Base-by-base conservation (phyloP, 2,113 vertebrate genomes). In the Sciurus niger region DNA sequence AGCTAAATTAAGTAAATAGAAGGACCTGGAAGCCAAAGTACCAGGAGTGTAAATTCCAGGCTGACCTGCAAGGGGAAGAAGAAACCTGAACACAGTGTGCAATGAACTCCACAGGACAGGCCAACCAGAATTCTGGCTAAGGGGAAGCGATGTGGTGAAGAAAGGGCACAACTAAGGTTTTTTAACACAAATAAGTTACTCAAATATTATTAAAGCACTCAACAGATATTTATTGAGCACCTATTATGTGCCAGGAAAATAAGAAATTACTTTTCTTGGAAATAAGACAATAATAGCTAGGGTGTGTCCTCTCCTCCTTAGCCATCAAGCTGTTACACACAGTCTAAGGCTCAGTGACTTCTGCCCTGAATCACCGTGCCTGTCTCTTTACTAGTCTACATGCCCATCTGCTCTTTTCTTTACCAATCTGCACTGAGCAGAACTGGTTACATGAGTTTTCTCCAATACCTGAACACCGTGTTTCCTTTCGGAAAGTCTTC, bases 241-340 rank as follows among this genome's bases (percentile, higher is more conserved):
- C 46, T 37, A 16, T 10, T 48, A 18, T 77, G 9, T 55, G 40
- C 30, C 30, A 95, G 51, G 67, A 88, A 96, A 95, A 80, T 18
- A 34, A 67, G 77, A 76, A 28, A 30, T 53, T 80, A 88, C n/a
- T 88, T 97, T 94, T 37, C 63, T 92, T 67, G 37, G 17, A 32
- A 32, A 55, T 80, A 72, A 82, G 28, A 92, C 43, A 17, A 9
- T 43, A 40, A 58, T 24, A 88, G 22, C 37, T 53, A 60, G n/a
- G 48, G 24, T 53, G 34, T 82, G 60, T 24, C 53, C 17, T 77
- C 48, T 73, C 30, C 25, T 63, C 24, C 25, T 28, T 63, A 25
- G n/a, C 48, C 24, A 12, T 55, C 68, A 79, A 46, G 65, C 68
- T 28, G 4, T 83, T 40, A 46, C 0, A 34, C 18, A n/a, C 0